These are phyloP conservation scores for Bubo scandiacus DNA, from an alignment of 2,113 vertebrate genomes.

Conservation along the genomic window DNA sequence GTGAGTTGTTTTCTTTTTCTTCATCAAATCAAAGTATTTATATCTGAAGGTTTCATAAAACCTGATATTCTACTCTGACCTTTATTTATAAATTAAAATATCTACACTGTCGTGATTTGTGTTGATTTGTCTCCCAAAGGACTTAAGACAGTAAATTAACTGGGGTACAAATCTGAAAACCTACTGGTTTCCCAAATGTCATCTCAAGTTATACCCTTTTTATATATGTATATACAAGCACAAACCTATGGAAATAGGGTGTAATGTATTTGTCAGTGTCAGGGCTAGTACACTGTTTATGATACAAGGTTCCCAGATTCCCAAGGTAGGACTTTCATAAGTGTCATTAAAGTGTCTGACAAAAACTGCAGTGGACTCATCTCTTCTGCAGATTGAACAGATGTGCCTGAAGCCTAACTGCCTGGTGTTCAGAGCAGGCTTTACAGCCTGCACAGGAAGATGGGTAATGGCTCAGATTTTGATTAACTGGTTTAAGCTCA, in stretches of 20 bases:
- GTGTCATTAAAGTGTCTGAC: neutral
- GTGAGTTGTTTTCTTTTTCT: neutral
- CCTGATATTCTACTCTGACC: neutral
- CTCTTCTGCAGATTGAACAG: neutral
- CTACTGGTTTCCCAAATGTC: neutral
- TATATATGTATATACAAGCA: neutral
- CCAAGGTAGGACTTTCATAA: neutral
- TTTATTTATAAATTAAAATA: neutral
- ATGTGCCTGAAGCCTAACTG: neutral
- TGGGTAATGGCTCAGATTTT: neutral
- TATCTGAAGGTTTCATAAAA: neutral
- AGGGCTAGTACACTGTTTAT: neutral
- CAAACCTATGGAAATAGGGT: neutral
- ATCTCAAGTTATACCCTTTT: neutral
- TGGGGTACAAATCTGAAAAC: neutral
- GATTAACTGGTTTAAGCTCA: neutral
- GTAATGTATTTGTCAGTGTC: neutral
- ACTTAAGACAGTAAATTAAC: neutral
- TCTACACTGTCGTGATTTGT: neutral
- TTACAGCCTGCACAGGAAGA: neutral
- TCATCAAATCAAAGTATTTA: neutral
- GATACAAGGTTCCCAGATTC: neutral
- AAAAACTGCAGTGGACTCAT: neutral
- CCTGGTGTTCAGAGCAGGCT: neutral
- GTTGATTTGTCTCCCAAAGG: neutral